These are phyloP conservation scores for Ophonus ardosiacus DNA, from an alignment of 2,888 invertebrate species.

Conservation along the genomic window DNA sequence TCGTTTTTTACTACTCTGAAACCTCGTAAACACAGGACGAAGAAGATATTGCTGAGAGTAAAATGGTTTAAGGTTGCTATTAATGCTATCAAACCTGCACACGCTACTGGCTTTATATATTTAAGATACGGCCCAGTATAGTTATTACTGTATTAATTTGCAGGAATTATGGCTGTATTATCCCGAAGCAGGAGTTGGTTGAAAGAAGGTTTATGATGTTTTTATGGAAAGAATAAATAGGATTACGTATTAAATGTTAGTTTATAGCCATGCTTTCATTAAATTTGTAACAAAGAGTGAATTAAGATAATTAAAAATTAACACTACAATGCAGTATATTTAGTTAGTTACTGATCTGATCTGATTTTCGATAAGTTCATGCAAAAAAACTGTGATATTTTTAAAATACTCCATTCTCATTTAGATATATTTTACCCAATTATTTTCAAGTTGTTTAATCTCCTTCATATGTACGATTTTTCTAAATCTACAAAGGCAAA, in stretches of 20 bases:
- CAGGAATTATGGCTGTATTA: neutral
- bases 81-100: conserved; percentile 22
- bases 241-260: neutral
- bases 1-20: conserved; percentile 33
- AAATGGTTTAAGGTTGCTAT: conserved; percentile 32
- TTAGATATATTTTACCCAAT: too few relatives aligned
- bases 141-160: neutral
- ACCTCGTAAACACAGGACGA: conserved; percentile 35
- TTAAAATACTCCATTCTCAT: too few relatives aligned
- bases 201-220: neutral
- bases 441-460: too few relatives aligned
- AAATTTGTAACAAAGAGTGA: too few relatives aligned
- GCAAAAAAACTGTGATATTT: too few relatives aligned
- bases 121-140: neutral
- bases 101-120: neutral
- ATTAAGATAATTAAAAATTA: too few relatives aligned
- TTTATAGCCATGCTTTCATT: too few relatives aligned
- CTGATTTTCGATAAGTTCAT: too few relatives aligned
- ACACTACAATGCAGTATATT: too few relatives aligned
- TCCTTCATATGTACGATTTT: too few relatives aligned
- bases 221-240: neutral
- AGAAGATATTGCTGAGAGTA: conserved; percentile 3
- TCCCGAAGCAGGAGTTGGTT: neutral
- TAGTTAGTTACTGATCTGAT: too few relatives aligned
- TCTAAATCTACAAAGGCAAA: too few relatives aligned